Evolutionary conservation across 2,113 vertebrate species (phyloP).

Genomic region (Sinosuthora webbiana): DNA sequence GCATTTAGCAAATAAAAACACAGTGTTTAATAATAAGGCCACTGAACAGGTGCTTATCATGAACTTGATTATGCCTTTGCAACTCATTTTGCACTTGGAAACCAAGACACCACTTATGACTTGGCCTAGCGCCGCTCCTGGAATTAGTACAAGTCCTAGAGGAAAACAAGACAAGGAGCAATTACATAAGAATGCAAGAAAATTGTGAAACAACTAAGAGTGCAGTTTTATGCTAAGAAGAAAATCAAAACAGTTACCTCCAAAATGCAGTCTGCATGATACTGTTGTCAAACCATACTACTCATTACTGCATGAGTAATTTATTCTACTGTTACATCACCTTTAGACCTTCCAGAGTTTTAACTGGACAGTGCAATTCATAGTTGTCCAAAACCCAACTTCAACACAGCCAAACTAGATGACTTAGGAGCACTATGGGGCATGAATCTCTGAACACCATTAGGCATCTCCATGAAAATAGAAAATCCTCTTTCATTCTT

Average conservation of each 20-base stretch:
- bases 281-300: neutral
- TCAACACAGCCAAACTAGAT: neutral
- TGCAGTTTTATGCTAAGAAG: neutral
- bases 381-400: neutral
- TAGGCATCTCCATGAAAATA: accelerated
- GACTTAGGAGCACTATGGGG: neutral
- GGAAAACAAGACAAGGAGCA: conserved; percentile 57
- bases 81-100: conserved; percentile 76
- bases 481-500: neutral
- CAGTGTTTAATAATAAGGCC: conserved; percentile 63
- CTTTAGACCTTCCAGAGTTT: neutral
- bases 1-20: conserved; percentile 76
- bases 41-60: conserved; percentile 55
- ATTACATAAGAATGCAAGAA: conserved; percentile 25
- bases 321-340: neutral
- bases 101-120: conserved; percentile 78
- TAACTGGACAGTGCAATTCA: neutral
- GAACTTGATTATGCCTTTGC: conserved; percentile 75
- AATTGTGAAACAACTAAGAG: neutral
- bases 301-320: neutral
- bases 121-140: conserved; percentile 82
- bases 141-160: conserved; percentile 77
- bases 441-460: neutral
- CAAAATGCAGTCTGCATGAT: neutral
- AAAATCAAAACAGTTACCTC: neutral